Percentiles rank a stretch among this genome's conserved stretches.
Conservation (phyloP, 1,140 invertebrate genomes). For the Diachasmimorpha longicaudata region DNA sequence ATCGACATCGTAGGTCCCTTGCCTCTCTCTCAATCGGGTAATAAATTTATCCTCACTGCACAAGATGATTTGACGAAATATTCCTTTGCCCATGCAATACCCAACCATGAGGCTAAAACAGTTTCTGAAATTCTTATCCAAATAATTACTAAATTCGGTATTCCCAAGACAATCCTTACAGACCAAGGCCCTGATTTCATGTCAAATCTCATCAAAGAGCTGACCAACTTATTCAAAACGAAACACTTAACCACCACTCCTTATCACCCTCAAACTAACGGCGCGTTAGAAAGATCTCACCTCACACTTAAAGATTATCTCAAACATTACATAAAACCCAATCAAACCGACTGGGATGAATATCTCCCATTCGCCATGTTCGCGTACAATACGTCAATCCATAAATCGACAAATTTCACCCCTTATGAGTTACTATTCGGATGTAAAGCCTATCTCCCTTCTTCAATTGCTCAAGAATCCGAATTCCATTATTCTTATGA, state of each 20-base stretch:
- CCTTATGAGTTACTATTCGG: conserved; percentile 60
- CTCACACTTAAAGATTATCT: conserved; percentile 52
- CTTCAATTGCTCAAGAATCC: background rate
- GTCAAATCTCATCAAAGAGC: conserved; percentile 41
- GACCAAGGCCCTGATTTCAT: conserved; percentile 34
- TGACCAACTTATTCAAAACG: conserved; percentile 37
- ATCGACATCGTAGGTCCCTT: conserved; percentile 44
- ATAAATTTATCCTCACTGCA: conserved; percentile 47
- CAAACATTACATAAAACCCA: conserved; percentile 47
- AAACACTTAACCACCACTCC: conserved; percentile 44
- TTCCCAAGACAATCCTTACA: conserved; percentile 25
- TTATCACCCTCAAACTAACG: conserved; percentile 56
- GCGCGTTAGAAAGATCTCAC: conserved; percentile 52
- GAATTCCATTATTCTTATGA: conserved; percentile 40
- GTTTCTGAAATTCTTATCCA: conserved; percentile 39
- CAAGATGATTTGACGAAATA: conserved; percentile 55
- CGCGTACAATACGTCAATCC: conserved; percentile 56
- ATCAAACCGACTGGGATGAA: conserved; percentile 57
- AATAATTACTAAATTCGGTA: conserved; percentile 29
- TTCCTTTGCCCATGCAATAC: conserved; percentile 40
- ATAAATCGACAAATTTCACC: conserved; percentile 49
- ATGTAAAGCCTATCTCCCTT: conserved; percentile 32
- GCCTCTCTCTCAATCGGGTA: conserved; percentile 31
- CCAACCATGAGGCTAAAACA: conserved; percentile 47
- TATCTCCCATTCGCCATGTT: conserved; percentile 54